Conservation (phyloP, 1,140 invertebrate genomes). For the Hylaeus anthracinus region DNA sequence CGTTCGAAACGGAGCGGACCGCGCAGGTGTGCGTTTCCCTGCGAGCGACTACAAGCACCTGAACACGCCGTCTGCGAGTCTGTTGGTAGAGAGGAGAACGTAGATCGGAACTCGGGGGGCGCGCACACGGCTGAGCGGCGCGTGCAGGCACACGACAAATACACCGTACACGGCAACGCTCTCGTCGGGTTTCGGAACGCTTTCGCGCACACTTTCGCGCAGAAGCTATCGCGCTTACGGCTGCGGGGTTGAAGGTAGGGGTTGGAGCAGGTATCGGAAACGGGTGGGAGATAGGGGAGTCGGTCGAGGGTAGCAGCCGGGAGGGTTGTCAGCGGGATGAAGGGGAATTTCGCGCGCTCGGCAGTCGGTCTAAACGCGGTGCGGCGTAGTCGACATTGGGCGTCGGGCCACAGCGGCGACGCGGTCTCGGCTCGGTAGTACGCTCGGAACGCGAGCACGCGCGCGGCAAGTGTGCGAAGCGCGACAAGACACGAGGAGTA, state of each 20-base stretch:
- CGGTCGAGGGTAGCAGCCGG: conserved; percentile 31
- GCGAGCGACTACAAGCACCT: not conserved
- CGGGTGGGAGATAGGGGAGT: conserved; percentile 31
- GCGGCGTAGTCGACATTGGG: conserved; percentile 72
- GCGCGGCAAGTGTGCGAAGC: conserved; percentile 49
- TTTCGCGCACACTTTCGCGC: conserved; percentile 52
- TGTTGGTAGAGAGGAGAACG: no score
- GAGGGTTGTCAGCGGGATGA: conserved; percentile 43
- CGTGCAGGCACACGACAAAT: not conserved
- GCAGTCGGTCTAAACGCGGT: conserved; percentile 57
- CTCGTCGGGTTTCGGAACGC: conserved; percentile 25
- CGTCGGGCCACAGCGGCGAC: conserved; percentile 73
- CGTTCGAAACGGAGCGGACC: not conserved
- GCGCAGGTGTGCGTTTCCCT: not conserved
- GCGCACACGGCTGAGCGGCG: not conserved
- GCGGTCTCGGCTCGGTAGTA: conserved; percentile 60
- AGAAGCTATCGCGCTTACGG: conserved; percentile 60
- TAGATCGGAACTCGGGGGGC: no score
- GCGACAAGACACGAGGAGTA: conserved; percentile 45
- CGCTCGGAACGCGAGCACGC: conserved; percentile 42
- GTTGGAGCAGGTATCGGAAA: conserved; percentile 19
- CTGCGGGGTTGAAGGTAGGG: conserved; percentile 1
- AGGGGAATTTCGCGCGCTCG: conserved; percentile 37
- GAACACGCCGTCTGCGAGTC: not conserved
- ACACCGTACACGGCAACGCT: not conserved